phyloP scores from a whole-genome alignment of 2,888 invertebrate genomes.

The Heliconius aoede region DNA sequence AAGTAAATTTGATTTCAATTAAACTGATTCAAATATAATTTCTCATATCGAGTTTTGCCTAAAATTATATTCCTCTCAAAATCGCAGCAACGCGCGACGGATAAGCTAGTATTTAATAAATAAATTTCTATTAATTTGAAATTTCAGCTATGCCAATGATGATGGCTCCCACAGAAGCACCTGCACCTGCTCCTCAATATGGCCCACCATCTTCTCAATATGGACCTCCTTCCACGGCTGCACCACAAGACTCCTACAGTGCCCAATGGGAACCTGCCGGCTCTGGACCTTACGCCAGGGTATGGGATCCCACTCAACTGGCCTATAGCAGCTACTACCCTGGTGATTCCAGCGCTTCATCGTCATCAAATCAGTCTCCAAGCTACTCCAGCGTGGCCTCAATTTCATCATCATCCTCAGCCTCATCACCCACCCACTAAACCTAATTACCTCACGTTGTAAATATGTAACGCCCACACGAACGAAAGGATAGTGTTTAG shows the following conservation, averaged over 20 bases:
- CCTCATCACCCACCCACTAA: constrained; percentile 66
- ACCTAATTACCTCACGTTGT: constrained; percentile 60
- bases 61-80: too few relatives aligned
- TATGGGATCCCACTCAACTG: constrained; percentile 88
- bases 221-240: constrained; percentile 77
- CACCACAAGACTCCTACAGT: constrained; percentile 88
- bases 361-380: constrained; percentile 82
- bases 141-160: constrained; percentile 88
- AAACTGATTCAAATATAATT: too few relatives aligned
- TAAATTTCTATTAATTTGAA: not conserved
- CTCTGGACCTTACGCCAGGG: constrained; percentile 90
- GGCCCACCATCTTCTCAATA: constrained; percentile 87
- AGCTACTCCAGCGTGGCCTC: constrained; percentile 80
- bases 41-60: too few relatives aligned
- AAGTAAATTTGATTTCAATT: too few relatives aligned
- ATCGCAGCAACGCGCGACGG: too few relatives aligned
- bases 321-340: constrained; percentile 90
- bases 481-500: constrained; percentile 74
- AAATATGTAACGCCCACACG: constrained; percentile 61
- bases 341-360: constrained; percentile 83
- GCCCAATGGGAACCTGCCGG: constrained; percentile 88
- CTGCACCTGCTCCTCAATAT: constrained; percentile 85
- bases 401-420: constrained; percentile 67
- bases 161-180: constrained; percentile 84
- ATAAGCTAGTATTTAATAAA: too few relatives aligned